phyloP scores from a whole-genome alignment of 2,113 vertebrate genomes.

The Prolemur simus region DNA sequence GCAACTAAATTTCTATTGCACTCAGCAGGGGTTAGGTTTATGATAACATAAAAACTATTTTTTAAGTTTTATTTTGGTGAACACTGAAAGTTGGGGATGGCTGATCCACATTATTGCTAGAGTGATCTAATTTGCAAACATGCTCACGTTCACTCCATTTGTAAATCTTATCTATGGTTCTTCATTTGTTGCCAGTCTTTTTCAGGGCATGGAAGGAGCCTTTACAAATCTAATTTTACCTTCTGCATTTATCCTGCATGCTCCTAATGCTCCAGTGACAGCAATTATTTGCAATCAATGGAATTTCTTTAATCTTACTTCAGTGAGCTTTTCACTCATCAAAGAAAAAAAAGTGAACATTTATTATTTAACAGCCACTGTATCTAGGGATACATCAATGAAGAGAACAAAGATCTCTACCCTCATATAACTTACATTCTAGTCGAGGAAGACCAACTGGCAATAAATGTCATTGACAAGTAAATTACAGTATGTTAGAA shows the following conservation, averaged over 20 bases:
- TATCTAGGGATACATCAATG: not conserved
- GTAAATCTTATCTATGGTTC: not conserved
- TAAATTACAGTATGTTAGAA: not conserved
- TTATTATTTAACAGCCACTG: not conserved
- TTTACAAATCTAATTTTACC: not conserved
- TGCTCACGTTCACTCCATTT: not conserved
- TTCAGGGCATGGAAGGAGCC: not conserved
- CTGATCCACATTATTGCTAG: not conserved
- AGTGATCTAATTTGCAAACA: not conserved
- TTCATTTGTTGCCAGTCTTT: not conserved
- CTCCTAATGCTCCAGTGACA: not conserved
- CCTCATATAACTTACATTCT: not conserved
- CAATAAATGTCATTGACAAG: not conserved
- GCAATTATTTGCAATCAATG: not conserved
- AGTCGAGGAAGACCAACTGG: not conserved
- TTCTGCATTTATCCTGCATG: not conserved
- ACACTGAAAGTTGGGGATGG: not conserved
- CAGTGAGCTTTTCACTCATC: not conserved
- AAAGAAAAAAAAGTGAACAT: not conserved
- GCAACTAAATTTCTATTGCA: not conserved
- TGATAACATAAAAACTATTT: not conserved
- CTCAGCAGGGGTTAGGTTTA: not conserved
- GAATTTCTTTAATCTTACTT: not conserved
- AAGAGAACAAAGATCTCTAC: not conserved
- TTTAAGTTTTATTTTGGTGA: constrained; percentile 2